Conservation (phyloP, 2,797 vertebrate genomes). For the Gallinago nigripennis region DNA sequence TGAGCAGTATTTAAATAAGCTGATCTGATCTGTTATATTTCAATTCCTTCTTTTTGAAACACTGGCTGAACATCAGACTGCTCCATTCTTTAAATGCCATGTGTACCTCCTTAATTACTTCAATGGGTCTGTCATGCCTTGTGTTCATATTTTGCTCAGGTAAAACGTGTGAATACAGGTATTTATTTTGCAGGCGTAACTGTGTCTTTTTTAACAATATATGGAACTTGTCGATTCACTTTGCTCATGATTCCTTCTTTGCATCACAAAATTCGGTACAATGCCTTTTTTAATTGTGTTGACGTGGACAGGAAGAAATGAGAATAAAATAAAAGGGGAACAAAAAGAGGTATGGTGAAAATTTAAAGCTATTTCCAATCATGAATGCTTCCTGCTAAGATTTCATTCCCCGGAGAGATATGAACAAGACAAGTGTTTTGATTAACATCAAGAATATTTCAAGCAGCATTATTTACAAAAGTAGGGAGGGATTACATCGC, state of each 20-base stretch:
- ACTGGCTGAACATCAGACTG: neutral
- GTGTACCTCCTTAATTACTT: neutral
- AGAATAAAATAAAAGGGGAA: neutral
- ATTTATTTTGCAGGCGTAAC: neutral
- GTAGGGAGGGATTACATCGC: neutral
- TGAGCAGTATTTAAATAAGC: neutral
- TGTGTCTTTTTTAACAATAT: neutral
- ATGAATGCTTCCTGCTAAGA: neutral
- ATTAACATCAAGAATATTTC: constrained; percentile 30
- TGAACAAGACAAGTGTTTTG: constrained; percentile 15
- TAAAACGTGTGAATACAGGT: neutral
- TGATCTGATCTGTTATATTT: neutral
- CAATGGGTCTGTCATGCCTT: neutral
- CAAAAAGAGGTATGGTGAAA: neutral
- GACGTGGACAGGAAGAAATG: neutral
- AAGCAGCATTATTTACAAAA: constrained; percentile 12
- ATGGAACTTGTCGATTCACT: neutral
- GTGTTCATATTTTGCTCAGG: neutral
- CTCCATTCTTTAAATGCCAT: neutral
- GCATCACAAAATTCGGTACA: neutral
- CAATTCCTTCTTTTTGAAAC: neutral
- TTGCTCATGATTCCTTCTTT: neutral
- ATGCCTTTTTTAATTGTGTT: neutral
- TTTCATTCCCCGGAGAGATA: neutral
- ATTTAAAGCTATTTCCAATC: neutral